Evolutionary conservation across 2,888 invertebrate species (phyloP), one percentile per base, ranked within the genome.

Genomic region (Galeopsomyia nigrocyanea): DNA sequence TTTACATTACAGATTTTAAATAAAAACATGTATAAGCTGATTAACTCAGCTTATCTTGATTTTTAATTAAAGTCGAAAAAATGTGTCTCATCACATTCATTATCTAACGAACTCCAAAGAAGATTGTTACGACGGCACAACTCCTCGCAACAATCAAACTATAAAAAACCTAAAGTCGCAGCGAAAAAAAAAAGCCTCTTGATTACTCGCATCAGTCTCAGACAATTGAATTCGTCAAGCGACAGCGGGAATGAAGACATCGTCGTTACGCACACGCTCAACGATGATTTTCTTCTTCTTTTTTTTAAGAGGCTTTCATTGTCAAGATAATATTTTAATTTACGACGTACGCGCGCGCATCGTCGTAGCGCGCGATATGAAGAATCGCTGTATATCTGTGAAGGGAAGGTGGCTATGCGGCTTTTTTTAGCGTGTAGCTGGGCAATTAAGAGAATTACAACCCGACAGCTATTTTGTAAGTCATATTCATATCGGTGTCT

Each of bases 221-320:
- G 16, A 64, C 63, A 57, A 70, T 64, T 70, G 64, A 64, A 58
- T 64, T 60, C 58, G 71, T 73, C 17, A 78, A 77, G 76, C 55
- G 61, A 21, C 56, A 31, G 68, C 66, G 26, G 26, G 66, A 75
- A 77, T 77, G 74, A 78, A 78, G 77, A 76, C 70, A 73, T 78
- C 75, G 65, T 47, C 5, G 22, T 26, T 26, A 26, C 26, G 26
- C 5, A 26, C 26, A 26, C 26, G 26, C 26, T 26, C n/a, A 26
- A 6, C 47, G 55, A 50, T 60, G 47, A 55, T 53, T 60, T 68
- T 26, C 26, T 26, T 26, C 26, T 26, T 2, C 5, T 26, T 26
- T 26, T 26, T 26, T 67, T 51, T 56, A n/a, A 67, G 47, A 53
- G 19, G n/a, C 46, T 19, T 60, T 68, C 55, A 51, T 73, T 53